A percentile compares a stretch with the other conserved stretches of the same genome.
Conservation (phyloP, 2,113 vertebrate genomes). For the Heterotilapia buettikoferi region DNA sequence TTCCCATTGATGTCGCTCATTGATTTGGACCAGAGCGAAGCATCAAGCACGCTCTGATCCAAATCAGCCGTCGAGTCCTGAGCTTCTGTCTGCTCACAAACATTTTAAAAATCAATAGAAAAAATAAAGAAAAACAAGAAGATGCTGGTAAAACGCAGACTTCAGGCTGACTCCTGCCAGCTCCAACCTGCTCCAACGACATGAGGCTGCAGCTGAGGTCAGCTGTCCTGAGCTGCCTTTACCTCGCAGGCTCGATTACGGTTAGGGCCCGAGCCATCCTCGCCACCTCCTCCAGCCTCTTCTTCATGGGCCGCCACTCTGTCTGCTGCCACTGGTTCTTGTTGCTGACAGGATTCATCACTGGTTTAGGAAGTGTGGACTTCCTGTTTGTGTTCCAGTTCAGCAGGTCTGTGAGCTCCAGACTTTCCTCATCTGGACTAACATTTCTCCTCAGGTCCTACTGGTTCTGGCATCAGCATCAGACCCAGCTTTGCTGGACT, state of each 20-base stretch:
- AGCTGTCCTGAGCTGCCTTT: neutral
- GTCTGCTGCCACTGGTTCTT: neutral
- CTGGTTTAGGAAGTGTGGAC: neutral
- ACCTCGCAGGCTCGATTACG: neutral
- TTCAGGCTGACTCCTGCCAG: neutral
- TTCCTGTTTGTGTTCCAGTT: neutral
- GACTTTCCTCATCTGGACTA: neutral
- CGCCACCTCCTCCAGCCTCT: neutral
- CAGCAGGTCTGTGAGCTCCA: neutral
- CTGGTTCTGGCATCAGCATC: neutral
- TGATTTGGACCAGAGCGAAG: neutral
- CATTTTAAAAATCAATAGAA: neutral
- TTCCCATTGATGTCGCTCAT: neutral
- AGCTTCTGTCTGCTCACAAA: neutral
- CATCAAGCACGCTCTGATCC: neutral
- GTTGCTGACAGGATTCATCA: neutral
- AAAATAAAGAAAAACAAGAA: neutral
- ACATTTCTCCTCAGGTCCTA: neutral
- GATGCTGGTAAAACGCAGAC: neutral
- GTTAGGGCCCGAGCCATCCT: neutral
- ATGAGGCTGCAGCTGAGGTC: neutral
- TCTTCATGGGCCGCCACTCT: neutral
- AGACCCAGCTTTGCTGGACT: neutral
- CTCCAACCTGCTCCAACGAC: neutral
- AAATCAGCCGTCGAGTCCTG: neutral